phyloP scores from a whole-genome alignment of 1,140 invertebrate species.

The Drosophila murphyi region DNA sequence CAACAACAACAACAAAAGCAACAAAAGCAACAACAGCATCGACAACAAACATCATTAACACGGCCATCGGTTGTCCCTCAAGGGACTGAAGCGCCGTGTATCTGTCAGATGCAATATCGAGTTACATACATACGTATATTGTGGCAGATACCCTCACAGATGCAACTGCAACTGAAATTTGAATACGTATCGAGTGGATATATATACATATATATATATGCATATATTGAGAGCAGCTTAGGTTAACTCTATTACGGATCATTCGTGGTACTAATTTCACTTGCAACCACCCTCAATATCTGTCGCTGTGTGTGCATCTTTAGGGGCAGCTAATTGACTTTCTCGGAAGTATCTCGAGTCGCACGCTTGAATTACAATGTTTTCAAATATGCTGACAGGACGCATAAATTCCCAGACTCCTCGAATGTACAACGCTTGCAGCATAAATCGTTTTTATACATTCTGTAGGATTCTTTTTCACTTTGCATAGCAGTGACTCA shows the following conservation, averaged over 20 bases:
- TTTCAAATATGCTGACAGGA: slow-evolving; percentile 80
- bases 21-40: slow-evolving; percentile 43
- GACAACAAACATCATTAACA: slow-evolving; percentile 74
- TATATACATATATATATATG: too few species aligned
- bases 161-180: slow-evolving; percentile 77
- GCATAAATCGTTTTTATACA: not conserved
- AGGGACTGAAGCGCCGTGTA: slow-evolving; percentile 62
- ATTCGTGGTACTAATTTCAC: slow-evolving; percentile 31
- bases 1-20: slow-evolving; percentile 13
- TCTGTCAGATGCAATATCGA: slow-evolving; percentile 79
- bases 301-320: slow-evolving; percentile 48
- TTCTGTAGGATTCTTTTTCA: too few species aligned
- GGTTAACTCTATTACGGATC: slow-evolving; percentile 58
- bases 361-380: slow-evolving; percentile 79
- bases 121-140: slow-evolving; percentile 47
- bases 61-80: slow-evolving; percentile 39
- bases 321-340: slow-evolving; percentile 80
- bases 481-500: slow-evolving; percentile 23
- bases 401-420: slow-evolving; percentile 63
- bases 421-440: not conserved
- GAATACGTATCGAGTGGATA: slow-evolving; percentile 73
- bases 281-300: slow-evolving; percentile 24
- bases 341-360: slow-evolving; percentile 62
- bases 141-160: slow-evolving; percentile 49
- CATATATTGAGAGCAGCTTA: slow-evolving; percentile 36